A percentile compares a stretch with the other conserved stretches of the same genome.
These are phyloP conservation scores for Cebus imitator DNA, from an alignment of 2,113 vertebrate species.

Conservation along the genomic window DNA sequence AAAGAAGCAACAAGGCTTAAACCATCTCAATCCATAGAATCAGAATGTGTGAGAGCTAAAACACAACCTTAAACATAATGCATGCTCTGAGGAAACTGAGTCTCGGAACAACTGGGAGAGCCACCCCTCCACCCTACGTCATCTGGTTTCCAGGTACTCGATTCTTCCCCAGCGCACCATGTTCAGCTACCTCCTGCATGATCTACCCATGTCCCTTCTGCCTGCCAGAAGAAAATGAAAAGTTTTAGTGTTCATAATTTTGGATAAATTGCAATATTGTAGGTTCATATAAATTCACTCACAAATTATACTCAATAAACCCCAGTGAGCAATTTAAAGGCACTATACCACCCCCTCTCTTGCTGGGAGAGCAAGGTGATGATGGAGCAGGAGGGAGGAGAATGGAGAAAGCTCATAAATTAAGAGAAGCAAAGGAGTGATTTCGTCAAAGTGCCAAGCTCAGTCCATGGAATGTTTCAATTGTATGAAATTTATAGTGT, in stretches of 20 bases:
- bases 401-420: slow-evolving; percentile 81
- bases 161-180: background rate
- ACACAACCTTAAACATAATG: background rate
- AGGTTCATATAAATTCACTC: slow-evolving; percentile 85
- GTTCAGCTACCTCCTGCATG: slow-evolving; percentile 3
- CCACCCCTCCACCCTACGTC: background rate
- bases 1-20: slow-evolving; percentile 13
- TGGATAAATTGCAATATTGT: slow-evolving; percentile 83
- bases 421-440: slow-evolving; percentile 83
- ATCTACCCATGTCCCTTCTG: slow-evolving; percentile 73
- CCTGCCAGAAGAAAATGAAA: slow-evolving; percentile 86
- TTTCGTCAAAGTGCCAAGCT: slow-evolving; percentile 87
- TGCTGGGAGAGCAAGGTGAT: slow-evolving; percentile 79
- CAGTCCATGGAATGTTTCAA: slow-evolving; percentile 86
- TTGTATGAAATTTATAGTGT: slow-evolving; percentile 86
- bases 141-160: background rate
- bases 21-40: background rate
- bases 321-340: slow-evolving; percentile 82
- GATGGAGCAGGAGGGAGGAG: slow-evolving; percentile 51
- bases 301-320: slow-evolving; percentile 86
- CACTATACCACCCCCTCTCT: slow-evolving; percentile 76
- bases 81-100: background rate
- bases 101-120: background rate
- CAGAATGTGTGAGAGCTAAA: background rate
- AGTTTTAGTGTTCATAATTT: slow-evolving; percentile 85